Percentiles rank a stretch among this genome's conserved stretches.
phyloP scores from a whole-genome alignment of 2,113 vertebrate genomes.

The Raja brachyura region DNA sequence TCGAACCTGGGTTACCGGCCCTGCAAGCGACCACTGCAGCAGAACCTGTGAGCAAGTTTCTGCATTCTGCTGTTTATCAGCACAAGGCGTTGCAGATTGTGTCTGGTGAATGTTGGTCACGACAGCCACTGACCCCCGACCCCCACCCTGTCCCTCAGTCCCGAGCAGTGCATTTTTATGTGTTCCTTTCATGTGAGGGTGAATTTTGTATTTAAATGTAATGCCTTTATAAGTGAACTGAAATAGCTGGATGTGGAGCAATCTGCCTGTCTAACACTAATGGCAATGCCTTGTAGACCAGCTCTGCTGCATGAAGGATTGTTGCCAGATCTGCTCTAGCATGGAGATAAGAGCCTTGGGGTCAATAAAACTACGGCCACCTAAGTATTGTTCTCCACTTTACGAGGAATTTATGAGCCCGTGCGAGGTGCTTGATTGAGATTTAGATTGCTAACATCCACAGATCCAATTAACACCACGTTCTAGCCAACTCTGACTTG shows the following conservation, averaged over 20 bases:
- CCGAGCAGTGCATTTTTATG: too few relatives aligned
- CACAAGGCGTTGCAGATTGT: too few relatives aligned
- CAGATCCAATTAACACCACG: neutral
- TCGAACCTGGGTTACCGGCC: too few relatives aligned
- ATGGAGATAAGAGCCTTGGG: neutral
- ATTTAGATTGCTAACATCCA: constrained; percentile 4
- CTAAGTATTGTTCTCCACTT: neutral
- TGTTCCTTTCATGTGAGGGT: too few relatives aligned
- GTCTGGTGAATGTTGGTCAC: too few relatives aligned
- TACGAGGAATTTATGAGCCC: neutral
- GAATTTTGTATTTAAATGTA: neutral
- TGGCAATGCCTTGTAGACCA: neutral
- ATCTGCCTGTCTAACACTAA: neutral
- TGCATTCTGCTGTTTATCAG: too few relatives aligned
- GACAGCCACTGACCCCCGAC: too few relatives aligned
- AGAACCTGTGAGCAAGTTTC: too few relatives aligned
- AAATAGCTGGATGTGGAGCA: neutral
- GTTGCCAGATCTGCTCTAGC: neutral
- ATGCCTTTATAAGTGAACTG: neutral
- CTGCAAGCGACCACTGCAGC: too few relatives aligned
- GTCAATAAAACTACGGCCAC: neutral
- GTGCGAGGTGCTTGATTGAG: neutral
- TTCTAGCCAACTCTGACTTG: neutral
- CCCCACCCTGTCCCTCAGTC: too few relatives aligned
- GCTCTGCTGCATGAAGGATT: neutral